Conservation (phyloP, 1,140 invertebrate genomes). For the Ectropis grisescens region DNA sequence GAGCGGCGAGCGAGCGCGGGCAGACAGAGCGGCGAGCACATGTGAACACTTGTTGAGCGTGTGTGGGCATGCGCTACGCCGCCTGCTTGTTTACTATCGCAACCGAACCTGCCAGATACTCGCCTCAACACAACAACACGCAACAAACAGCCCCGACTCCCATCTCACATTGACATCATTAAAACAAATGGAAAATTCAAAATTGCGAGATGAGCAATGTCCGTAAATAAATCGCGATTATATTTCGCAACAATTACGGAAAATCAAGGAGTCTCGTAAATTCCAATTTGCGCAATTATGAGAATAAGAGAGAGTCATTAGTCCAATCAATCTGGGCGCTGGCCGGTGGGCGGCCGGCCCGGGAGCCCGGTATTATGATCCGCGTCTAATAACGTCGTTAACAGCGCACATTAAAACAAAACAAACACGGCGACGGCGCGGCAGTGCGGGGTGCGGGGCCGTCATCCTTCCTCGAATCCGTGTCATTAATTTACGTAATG, state of each 20-base stretch:
- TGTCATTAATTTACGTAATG: slow-evolving; percentile 71
- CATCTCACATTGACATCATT: no score
- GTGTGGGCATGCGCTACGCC: slow-evolving; percentile 38
- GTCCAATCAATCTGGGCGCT: slow-evolving; percentile 42
- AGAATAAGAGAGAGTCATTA: slow-evolving; percentile 55
- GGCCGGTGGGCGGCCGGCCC: slow-evolving; percentile 17
- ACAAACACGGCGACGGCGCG: slow-evolving; percentile 45
- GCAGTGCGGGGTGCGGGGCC: slow-evolving; percentile 38
- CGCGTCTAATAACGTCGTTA: slow-evolving; percentile 65
- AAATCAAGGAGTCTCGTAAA: slow-evolving; percentile 33
- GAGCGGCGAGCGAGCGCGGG: neutral
- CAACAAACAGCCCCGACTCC: no score
- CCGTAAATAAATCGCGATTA: slow-evolving; percentile 22
- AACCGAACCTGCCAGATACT: no score
- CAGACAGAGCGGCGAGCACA: slow-evolving; percentile 23
- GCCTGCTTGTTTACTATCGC: no score
- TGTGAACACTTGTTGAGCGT: slow-evolving; percentile 58
- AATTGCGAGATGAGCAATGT: no score
- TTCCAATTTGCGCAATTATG: slow-evolving; percentile 52
- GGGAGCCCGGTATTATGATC: slow-evolving; percentile 48
- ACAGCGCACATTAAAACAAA: slow-evolving; percentile 68
- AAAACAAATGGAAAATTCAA: no score
- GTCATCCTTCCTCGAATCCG: slow-evolving; percentile 69
- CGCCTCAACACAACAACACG: no score
- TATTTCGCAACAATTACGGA: slow-evolving; percentile 30